These are phyloP conservation scores for Notamacropus eugenii DNA, from an alignment of 2,797 vertebrate genomes.

Conservation along the genomic window DNA sequence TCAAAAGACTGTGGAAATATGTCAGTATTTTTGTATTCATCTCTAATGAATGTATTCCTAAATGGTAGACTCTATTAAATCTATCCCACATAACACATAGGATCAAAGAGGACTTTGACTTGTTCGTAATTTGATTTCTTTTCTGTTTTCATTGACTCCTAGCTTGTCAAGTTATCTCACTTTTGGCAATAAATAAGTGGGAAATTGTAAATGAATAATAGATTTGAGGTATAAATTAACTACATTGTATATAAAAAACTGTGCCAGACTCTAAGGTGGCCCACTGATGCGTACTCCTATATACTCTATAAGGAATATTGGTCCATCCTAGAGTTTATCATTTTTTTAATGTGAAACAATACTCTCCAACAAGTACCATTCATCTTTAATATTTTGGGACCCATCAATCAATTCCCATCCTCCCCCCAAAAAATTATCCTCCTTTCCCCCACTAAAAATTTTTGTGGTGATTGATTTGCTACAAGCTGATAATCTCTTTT, in stretches of 20 bases:
- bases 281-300: not conserved
- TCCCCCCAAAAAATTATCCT: constrained; percentile 2
- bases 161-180: constrained; percentile 38
- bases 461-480: constrained; percentile 13
- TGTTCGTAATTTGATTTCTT: constrained; percentile 52
- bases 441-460: not conserved
- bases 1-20: constrained; percentile 24
- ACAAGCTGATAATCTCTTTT: constrained; percentile 11
- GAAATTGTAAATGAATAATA: constrained; percentile 38
- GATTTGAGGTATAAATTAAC: constrained; percentile 39
- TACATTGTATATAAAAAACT: constrained; percentile 14
- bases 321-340: constrained; percentile 52
- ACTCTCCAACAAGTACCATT: constrained; percentile 29
- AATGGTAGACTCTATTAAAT: not conserved
- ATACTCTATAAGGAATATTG: constrained; percentile 25
- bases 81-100: not conserved
- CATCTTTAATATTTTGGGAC: constrained; percentile 41
- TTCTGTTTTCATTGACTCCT: constrained; percentile 26
- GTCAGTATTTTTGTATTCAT: constrained; percentile 52
- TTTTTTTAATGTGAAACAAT: constrained; percentile 50
- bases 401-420: not conserved
- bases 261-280: constrained; percentile 30
- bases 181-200: constrained; percentile 40
- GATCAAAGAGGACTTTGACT: constrained; percentile 39
- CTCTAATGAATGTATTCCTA: constrained; percentile 27